Evolutionary conservation across 2,888 invertebrate genomes (phyloP).

Genomic region (Xestia rhomboidea): DNA sequence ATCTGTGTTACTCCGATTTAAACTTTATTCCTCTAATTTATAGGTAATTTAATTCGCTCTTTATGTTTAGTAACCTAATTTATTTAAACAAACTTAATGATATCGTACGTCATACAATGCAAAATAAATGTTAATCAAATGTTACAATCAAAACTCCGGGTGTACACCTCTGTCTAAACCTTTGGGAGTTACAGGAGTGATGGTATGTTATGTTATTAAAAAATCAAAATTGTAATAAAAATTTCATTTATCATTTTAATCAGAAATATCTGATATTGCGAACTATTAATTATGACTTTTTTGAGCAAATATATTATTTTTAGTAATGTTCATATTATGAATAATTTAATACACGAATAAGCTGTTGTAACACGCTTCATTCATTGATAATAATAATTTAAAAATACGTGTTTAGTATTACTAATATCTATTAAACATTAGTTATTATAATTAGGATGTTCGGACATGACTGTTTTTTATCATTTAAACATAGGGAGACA

Average conservation of each 20-base stretch:
- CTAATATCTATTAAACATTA: not conserved
- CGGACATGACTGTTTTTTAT: not conserved
- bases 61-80: not conserved
- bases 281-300: not conserved
- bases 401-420: not conserved
- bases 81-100: not conserved
- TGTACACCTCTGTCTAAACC: too few species aligned
- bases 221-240: too few species aligned
- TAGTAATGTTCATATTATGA: too few species aligned
- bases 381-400: slow-evolving; percentile 7
- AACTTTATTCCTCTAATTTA: not conserved
- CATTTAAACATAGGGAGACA: too few species aligned
- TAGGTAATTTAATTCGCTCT: not conserved
- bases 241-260: not conserved
- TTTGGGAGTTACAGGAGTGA: too few species aligned
- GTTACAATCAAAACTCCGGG: not conserved
- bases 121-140: not conserved
- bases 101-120: not conserved
- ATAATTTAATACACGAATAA: not conserved
- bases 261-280: not conserved
- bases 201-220: too few species aligned
- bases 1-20: not conserved
- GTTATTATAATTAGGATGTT: not conserved
- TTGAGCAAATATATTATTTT: not conserved
- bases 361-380: not conserved